Base-by-base conservation (phyloP, 2,113 vertebrate species). In the Illadopsis cleaveri region DNA sequence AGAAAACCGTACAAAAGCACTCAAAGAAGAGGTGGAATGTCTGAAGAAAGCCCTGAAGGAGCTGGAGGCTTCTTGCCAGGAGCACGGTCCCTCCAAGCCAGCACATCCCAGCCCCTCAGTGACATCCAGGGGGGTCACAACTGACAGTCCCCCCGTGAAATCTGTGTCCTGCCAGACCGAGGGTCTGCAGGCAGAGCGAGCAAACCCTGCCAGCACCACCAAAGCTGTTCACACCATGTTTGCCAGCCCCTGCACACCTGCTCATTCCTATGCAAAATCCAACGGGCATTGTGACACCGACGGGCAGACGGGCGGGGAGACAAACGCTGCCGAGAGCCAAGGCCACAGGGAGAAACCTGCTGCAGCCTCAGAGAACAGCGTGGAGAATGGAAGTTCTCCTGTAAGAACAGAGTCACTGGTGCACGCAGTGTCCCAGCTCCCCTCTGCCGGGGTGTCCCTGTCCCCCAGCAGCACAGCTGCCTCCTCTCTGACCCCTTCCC, bases 401-500 rank as follows among this genome's bases (percentile, higher is more conserved):
- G 62, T 89, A 8, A 97, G 96, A 86, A 78, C 56, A 0, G 98
- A 98, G 80, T 95, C 97, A 3, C 93, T 96, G 0, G 94, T 96
- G 54, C 97, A 96, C 33, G 95, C 94, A 27, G 92, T 98, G 51
- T 87, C 98, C 61, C 98, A 98, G 76, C 92, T 97, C 33, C 96
- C 98, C 53, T 86, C 98, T 22, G 77, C 96, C 2, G 98, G 97
- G 45, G 97, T 79, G 19, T 98, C 98, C 1, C 85, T 96, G n/a
- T 98, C 99, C 18, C 99, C 99, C 54, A 98, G 98, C 95, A 97
- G 99, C 98, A 99, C 99, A 0, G 99, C 99, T 40, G 98, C 99
- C 47, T 99, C 99, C 76, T 99, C 99, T 2, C 98, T 99, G 25
- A 99, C 99, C 2, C 99, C 99, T 25, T 99, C 99, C 11, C 99